Evolutionary conservation across 2,113 vertebrate species (phyloP).

Genomic region (Morone chrysops): DNA sequence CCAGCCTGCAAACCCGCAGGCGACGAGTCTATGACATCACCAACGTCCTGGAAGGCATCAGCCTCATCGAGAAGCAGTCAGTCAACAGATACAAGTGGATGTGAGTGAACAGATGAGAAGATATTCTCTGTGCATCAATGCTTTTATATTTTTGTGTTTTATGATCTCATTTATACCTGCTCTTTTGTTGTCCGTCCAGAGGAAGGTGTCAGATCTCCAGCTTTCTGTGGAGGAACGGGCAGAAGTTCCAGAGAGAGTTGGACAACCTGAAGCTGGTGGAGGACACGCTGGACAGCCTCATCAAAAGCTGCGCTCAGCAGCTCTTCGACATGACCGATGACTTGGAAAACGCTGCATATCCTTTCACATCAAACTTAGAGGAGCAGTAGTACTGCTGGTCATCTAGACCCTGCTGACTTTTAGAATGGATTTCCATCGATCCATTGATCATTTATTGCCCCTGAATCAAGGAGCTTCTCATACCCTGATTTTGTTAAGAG

Average conservation of each 20-base stretch:
- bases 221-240: constrained; percentile 62
- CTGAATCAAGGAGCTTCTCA: not conserved
- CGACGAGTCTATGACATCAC: constrained; percentile 93
- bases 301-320: constrained; percentile 90
- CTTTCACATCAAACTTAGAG: constrained; percentile 70
- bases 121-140: not conserved
- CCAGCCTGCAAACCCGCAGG: constrained; percentile 85
- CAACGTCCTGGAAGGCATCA: constrained; percentile 89
- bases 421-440: not conserved
- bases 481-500: not conserved
- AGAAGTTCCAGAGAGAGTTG: constrained; percentile 85
- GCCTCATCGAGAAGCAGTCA: constrained; percentile 87
- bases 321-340: constrained; percentile 90
- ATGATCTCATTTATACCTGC: not conserved
- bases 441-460: not conserved
- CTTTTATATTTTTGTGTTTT: not conserved
- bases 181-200: constrained; percentile 76
- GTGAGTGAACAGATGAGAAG: constrained; percentile 81
- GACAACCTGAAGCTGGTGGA: constrained; percentile 90
- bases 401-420: not conserved
- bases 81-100: constrained; percentile 91
- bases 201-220: constrained; percentile 77
- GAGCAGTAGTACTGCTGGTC: not conserved
- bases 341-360: constrained; percentile 91
- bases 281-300: constrained; percentile 91